A percentile compares a stretch with the other conserved stretches of the same genome.
phyloP scores from a whole-genome alignment of 2,888 invertebrate genomes.

The Peribatodes rhomboidaria region DNA sequence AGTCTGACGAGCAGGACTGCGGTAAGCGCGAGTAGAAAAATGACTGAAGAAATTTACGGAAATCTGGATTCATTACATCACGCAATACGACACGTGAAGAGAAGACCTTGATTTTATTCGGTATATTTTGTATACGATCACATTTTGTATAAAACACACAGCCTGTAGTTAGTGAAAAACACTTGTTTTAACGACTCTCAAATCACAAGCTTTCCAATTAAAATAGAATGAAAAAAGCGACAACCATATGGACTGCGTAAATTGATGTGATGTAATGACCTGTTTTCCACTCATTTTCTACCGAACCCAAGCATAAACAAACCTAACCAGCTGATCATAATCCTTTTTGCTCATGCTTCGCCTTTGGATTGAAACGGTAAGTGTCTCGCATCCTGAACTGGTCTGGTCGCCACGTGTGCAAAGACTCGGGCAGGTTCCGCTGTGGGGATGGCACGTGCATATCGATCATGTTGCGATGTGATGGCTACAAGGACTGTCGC shows the following conservation, averaged over 20 bases:
- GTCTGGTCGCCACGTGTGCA: constrained; percentile 73
- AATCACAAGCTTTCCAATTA: no score
- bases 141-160: not conserved
- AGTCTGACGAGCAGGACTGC: constrained; percentile 88
- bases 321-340: constrained; percentile 11
- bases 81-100: not conserved
- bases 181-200: no score
- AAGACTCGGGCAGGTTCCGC: constrained; percentile 87
- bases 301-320: not conserved
- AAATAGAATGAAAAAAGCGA: not conserved
- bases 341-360: constrained; percentile 61
- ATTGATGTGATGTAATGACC: constrained; percentile 11
- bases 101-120: not conserved
- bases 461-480: constrained; percentile 89
- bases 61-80: constrained; percentile 2
- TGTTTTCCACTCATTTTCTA: not conserved
- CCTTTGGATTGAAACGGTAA: constrained; percentile 66
- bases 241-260: not conserved
- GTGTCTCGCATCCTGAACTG: constrained; percentile 66
- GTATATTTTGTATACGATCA: not conserved
- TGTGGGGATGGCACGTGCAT: constrained; percentile 92
- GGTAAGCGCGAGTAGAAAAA: constrained; percentile 54
- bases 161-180: not conserved
- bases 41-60: not conserved
- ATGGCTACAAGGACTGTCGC: constrained; percentile 91